Evolutionary conservation across 2,888 invertebrate genomes (phyloP).

Genomic region (Metellina segmentata): DNA sequence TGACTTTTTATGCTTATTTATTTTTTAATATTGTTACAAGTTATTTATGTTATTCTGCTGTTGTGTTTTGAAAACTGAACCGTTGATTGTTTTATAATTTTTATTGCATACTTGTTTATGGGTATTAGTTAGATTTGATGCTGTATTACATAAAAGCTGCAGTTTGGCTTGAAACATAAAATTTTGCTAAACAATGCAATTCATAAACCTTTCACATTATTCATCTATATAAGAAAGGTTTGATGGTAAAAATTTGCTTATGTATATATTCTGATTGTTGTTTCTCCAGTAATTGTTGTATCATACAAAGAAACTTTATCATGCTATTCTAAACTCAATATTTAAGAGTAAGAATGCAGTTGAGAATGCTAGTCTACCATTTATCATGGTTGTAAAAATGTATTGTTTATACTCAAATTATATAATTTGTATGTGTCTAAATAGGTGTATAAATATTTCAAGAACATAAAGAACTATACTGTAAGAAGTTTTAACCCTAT

Average conservation of each 20-base stretch:
- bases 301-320: neutral
- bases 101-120: slow-evolving; percentile 32
- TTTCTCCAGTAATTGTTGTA: slow-evolving; percentile 27
- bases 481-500: neutral
- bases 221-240: neutral
- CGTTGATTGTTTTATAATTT: slow-evolving; percentile 42
- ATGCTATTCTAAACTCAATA: slow-evolving; percentile 4
- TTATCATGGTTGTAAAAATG: slow-evolving; percentile 35
- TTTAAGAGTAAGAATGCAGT: slow-evolving; percentile 17
- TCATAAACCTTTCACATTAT: neutral
- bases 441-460: neutral
- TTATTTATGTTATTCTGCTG: slow-evolving; percentile 56
- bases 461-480: neutral
- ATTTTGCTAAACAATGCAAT: neutral
- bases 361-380: slow-evolving; percentile 40
- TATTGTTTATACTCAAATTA: slow-evolving; percentile 5
- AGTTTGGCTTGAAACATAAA: neutral
- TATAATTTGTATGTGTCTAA: neutral
- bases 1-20: slow-evolving; percentile 65
- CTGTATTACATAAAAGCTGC: slow-evolving; percentile 45
- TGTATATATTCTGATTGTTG: slow-evolving; percentile 40
- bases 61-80: slow-evolving; percentile 35
- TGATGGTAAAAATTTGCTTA: slow-evolving; percentile 24
- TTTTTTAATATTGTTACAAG: slow-evolving; percentile 57
- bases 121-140: slow-evolving; percentile 14